A percentile compares a stretch with the other conserved stretches of the same genome.
Evolutionary conservation across 2,888 invertebrate species (phyloP).

Genomic region (Cataglyphis altisquamis): DNA sequence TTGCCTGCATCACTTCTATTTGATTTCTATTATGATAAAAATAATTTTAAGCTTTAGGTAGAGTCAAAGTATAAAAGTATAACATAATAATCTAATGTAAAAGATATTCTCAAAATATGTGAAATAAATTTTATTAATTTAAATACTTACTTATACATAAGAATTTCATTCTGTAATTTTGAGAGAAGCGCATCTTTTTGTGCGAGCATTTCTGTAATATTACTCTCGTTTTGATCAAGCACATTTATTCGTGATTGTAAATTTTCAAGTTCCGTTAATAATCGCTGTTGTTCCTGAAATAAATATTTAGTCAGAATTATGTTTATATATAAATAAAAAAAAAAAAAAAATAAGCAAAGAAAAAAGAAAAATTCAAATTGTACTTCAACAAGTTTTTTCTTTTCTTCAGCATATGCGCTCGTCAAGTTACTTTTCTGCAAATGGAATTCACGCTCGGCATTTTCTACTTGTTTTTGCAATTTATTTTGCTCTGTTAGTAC

Average conservation of each 20-base stretch:
- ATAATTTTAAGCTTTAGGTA: background rate
- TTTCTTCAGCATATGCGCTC: constrained; percentile 59
- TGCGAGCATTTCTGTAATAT: constrained; percentile 10
- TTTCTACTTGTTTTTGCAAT: constrained; percentile 56
- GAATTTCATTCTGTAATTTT: constrained; percentile 53
- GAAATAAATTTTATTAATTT: background rate
- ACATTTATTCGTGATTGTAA: constrained; percentile 55
- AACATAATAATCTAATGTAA: background rate
- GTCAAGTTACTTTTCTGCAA: constrained; percentile 55
- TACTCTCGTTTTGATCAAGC: constrained; percentile 51
- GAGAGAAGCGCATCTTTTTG: constrained; percentile 45
- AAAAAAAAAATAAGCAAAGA: background rate
- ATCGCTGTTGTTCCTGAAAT: constrained; percentile 63
- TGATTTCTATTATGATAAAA: constrained; percentile 35
- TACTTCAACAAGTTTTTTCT: constrained; percentile 60
- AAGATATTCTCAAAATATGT: constrained; percentile 36
- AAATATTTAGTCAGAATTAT: constrained; percentile 21
- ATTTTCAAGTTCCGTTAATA: constrained; percentile 49
- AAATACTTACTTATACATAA: constrained; percentile 53
- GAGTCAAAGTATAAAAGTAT: background rate
- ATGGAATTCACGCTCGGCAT: constrained; percentile 22
- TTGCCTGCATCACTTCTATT: background rate
- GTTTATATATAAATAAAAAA: constrained; percentile 19
- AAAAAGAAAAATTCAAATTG: background rate
- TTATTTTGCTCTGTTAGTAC: constrained; percentile 30